A percentile compares a stretch with the other conserved stretches of the same genome.
phyloP scores from a whole-genome alignment of 2,888 invertebrate species.

The Agriotes lineatus region DNA sequence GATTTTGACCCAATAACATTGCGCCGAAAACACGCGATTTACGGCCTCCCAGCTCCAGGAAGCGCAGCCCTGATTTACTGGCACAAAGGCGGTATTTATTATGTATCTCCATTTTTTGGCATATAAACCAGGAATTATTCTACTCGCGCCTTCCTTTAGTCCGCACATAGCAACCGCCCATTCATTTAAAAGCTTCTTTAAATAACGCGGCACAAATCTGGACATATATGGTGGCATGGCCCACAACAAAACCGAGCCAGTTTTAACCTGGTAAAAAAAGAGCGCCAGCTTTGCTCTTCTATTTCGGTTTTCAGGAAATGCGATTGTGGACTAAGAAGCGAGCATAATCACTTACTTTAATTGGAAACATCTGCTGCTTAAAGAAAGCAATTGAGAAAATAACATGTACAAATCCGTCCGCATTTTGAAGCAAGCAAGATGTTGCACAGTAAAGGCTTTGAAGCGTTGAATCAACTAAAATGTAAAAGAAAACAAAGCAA shows the following conservation, averaged over 20 bases:
- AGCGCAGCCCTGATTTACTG: not conserved
- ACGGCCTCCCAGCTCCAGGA: not conserved
- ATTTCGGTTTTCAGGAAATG: not conserved
- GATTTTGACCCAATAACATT: slow-evolving; percentile 9
- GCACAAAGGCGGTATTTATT: slow-evolving; percentile 8
- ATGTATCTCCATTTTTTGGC: slow-evolving; percentile 15
- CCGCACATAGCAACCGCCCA: slow-evolving; percentile 16
- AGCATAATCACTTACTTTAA: not conserved
- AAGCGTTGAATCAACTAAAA: no score
- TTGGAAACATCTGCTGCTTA: not conserved
- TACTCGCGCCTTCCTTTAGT: slow-evolving; percentile 9
- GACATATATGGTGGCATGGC: slow-evolving; percentile 13
- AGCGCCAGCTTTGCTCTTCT: not conserved
- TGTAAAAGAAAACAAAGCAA: no score
- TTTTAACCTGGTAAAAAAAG: not conserved
- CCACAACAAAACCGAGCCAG: slow-evolving; percentile 5
- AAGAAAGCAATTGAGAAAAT: not conserved
- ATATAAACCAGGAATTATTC: slow-evolving; percentile 20
- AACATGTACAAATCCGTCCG: no score
- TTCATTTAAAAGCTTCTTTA: slow-evolving; percentile 17
- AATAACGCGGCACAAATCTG: slow-evolving; percentile 10
- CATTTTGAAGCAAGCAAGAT: no score
- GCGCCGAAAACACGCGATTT: slow-evolving; percentile 7
- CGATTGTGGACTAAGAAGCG: not conserved
- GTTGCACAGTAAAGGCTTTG: no score